Evolutionary conservation across 1,140 invertebrate genomes (phyloP), one percentile per base, ranked within the genome.

Genomic region (Drosophila navojoa): DNA sequence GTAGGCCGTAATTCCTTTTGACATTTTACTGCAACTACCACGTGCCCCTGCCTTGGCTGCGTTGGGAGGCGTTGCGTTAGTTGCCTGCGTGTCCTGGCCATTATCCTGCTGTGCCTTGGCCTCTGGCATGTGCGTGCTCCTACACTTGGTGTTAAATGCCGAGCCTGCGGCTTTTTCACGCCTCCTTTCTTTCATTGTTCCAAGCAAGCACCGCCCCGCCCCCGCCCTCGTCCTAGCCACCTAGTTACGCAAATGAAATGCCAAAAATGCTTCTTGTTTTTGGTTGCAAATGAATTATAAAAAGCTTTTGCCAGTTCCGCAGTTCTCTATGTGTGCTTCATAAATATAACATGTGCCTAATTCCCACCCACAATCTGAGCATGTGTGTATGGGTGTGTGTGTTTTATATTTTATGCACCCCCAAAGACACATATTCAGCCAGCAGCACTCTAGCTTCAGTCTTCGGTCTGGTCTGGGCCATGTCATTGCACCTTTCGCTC

Each of bases 171-270:
- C 79, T 71, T 58, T 89, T 84, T 84, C 67, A 84, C 84, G 73
- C 79, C 79, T 84, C 53, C 47, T 75, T 49, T 79, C n/a, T 86
- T 86, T 67, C 19, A 86, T 85, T 86, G 71, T 78, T 71, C 58
- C 47, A 53, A 10, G 44, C 59, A 55, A 27, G 35, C 32, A 0
- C 32, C 25, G 15, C 11, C 27, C 27, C 61, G 0, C n/a, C 27
- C 25, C 52, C 15, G 3, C 13, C 27, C n/a, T n/a, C 16, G 15
- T 9, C 32, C 32, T 7, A 38, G 19, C 7, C 9, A 9, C 54
- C 19, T 71, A 63, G 54, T 40, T 74, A 54, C 32, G 52, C 40
- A 77, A 60, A 77, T 76, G 60, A 70, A 80, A 78, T 60, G 62
- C 58, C 63, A 78, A 77, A 78, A 10, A 16, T 77, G 66, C 47